These are phyloP conservation scores for Lepus townsendii DNA, from an alignment of 2,797 vertebrate species.

Conservation along the genomic window DNA sequence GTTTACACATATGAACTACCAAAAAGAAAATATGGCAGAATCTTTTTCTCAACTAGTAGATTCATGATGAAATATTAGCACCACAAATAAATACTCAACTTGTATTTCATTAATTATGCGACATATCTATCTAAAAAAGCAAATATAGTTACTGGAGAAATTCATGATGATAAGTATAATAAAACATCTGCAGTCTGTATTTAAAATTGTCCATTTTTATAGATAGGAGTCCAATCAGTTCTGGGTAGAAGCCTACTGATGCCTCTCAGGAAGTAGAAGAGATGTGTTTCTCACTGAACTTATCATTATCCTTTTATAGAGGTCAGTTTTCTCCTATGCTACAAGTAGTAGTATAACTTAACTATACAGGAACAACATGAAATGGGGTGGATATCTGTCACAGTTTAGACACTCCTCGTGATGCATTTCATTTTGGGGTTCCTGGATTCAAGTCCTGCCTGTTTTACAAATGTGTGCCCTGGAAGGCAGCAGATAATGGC, in stretches of 20 bases:
- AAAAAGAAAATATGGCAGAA: background rate
- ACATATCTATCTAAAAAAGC: background rate
- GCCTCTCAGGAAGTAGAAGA: conserved; percentile 1
- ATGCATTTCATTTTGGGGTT: too few species aligned
- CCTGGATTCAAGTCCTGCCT: too few species aligned
- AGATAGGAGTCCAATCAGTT: background rate
- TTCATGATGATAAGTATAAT: background rate
- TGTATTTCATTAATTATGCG: conserved; percentile 15
- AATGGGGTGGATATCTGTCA: background rate
- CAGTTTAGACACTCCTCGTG: too few species aligned
- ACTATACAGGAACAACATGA: background rate
- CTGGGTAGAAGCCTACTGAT: background rate
- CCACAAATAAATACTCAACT: conserved; percentile 38
- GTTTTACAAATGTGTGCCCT: too few species aligned
- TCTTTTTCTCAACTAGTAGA: conserved; percentile 1
- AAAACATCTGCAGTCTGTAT: conserved; percentile 33
- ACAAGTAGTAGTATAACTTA: background rate
- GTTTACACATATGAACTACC: conserved; percentile 19
- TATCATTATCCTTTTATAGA: background rate
- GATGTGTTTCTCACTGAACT: conserved; percentile 37
- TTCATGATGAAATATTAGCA: conserved; percentile 49
- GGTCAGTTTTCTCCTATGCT: background rate
- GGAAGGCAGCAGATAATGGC: too few species aligned
- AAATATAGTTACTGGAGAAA: conserved; percentile 58
- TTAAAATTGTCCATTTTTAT: conserved; percentile 49